Conservation (phyloP, 2,888 invertebrate genomes). For the Epirrita christyi region DNA sequence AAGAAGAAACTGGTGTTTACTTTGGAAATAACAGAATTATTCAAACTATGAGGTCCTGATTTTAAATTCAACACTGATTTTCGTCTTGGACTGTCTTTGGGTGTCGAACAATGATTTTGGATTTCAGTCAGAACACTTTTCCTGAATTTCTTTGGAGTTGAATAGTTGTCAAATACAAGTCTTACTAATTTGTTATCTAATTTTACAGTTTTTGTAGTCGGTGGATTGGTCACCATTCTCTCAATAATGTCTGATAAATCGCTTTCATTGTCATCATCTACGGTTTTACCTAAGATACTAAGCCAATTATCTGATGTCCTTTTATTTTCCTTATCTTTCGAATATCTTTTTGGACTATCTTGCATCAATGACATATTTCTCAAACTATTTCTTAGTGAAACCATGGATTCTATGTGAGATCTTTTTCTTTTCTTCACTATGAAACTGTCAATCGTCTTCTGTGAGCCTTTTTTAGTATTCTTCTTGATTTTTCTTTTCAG, state of each 20-base stretch:
- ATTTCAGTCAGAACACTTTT: constrained; percentile 53
- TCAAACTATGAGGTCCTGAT: constrained; percentile 45
- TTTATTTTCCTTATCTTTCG: constrained; percentile 40
- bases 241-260: constrained; percentile 73
- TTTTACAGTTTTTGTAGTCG: constrained; percentile 58
- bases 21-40: constrained; percentile 49
- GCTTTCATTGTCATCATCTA: constrained; percentile 51
- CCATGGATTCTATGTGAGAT: constrained; percentile 47
- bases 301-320: constrained; percentile 48
- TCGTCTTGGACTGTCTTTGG: constrained; percentile 59
- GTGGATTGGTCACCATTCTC: constrained; percentile 61
- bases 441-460: constrained; percentile 73
- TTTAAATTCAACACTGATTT: constrained; percentile 38
- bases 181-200: constrained; percentile 66
- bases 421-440: constrained; percentile 63
- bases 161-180: constrained; percentile 61
- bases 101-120: constrained; percentile 71
- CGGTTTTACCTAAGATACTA: constrained; percentile 56
- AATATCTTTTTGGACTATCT: constrained; percentile 23
- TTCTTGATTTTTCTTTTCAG: constrained; percentile 71
- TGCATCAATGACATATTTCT: constrained; percentile 53
- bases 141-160: constrained; percentile 55
- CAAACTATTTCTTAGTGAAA: constrained; percentile 54
- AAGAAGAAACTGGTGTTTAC: constrained; percentile 83
- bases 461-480: constrained; percentile 51